Conservation (phyloP, 2,888 invertebrate genomes). For the Drosophila picticornis region DNA sequence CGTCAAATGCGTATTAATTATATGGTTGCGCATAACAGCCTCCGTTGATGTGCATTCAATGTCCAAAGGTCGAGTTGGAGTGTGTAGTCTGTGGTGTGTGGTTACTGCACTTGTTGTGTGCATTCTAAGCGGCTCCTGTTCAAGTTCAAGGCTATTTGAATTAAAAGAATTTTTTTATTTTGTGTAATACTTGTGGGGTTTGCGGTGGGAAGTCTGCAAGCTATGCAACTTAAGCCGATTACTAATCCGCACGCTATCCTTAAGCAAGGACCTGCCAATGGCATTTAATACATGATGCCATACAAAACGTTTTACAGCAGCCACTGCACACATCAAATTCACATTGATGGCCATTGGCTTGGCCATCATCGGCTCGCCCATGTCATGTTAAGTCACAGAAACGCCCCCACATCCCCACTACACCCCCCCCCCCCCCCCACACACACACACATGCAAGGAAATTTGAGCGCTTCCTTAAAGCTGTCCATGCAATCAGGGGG, state of each 20-base stretch:
- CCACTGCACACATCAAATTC: conserved; percentile 42
- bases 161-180: conserved; percentile 12
- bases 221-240: conserved; percentile 73
- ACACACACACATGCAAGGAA: conserved; percentile 1
- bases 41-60: conserved; percentile 35
- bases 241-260: conserved; percentile 39
- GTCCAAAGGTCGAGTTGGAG: conserved; percentile 41
- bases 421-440: conserved; percentile 11
- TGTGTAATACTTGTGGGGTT: not conserved
- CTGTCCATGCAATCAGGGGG: conserved; percentile 69
- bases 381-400: conserved; percentile 40
- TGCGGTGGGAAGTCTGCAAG: conserved; percentile 19
- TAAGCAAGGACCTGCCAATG: conserved; percentile 20
- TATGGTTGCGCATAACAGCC: conserved; percentile 40
- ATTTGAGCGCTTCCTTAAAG: conserved; percentile 62
- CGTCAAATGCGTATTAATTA: conserved; percentile 61
- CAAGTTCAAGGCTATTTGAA: conserved; percentile 37
- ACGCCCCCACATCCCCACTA: conserved; percentile 10
- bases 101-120: not conserved
- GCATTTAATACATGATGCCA: conserved; percentile 42
- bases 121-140: conserved; percentile 7
- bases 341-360: conserved; percentile 56
- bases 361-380: conserved; percentile 28
- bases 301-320: conserved; percentile 53
- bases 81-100: not conserved